phyloP scores from a whole-genome alignment of 1,140 invertebrate genomes.

The Heliothis subflexa region DNA sequence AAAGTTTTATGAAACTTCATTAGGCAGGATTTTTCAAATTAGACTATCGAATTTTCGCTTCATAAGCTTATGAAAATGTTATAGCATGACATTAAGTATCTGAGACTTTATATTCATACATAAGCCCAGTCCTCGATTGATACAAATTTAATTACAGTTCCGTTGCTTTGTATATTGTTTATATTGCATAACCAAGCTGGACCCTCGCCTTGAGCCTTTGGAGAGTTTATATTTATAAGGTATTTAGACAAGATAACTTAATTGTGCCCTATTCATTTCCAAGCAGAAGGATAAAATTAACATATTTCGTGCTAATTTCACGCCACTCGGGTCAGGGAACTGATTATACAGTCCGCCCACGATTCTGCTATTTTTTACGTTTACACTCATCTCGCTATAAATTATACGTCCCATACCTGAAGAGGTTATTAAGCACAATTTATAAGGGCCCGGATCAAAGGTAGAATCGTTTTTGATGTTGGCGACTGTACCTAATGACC shows the following conservation, averaged over 20 bases:
- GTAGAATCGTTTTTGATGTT: constrained; percentile 39
- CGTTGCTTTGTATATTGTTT: neutral
- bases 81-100: too few relatives aligned
- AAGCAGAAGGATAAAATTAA: constrained; percentile 48
- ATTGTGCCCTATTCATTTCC: constrained; percentile 41
- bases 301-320: constrained; percentile 48
- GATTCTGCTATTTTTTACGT: constrained; percentile 49
- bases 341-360: constrained; percentile 46
- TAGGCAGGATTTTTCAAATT: constrained; percentile 7
- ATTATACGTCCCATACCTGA: constrained; percentile 52
- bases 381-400: constrained; percentile 47
- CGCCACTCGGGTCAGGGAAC: constrained; percentile 35
- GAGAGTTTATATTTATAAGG: constrained; percentile 26
- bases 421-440: constrained; percentile 47
- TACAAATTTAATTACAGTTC: neutral
- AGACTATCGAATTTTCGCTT: constrained; percentile 1
- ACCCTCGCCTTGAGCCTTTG: neutral
- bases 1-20: constrained; percentile 15
- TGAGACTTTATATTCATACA: too few relatives aligned
- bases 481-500: constrained; percentile 38
- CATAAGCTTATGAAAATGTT: neutral
- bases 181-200: neutral
- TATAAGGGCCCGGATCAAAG: constrained; percentile 46
- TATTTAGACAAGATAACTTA: constrained; percentile 43
- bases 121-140: neutral